Percentiles rank a stretch among this genome's conserved stretches.
phyloP scores from a whole-genome alignment of 1,140 invertebrate genomes.

The Drosophila rhopaloa region DNA sequence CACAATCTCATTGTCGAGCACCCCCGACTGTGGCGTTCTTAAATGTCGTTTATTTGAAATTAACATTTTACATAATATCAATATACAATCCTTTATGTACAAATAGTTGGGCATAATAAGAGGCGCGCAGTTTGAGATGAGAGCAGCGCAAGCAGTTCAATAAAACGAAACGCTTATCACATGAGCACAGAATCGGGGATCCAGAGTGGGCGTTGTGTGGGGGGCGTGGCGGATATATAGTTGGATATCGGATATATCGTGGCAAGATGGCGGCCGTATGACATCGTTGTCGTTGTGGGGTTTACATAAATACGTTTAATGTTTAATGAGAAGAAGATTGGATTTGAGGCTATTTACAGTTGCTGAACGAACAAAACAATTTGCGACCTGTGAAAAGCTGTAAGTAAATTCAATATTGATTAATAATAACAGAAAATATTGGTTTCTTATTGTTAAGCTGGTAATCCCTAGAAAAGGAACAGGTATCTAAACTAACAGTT shows the following conservation, averaged over 20 bases:
- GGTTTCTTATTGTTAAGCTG: too few species aligned
- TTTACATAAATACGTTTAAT: constrained; percentile 77
- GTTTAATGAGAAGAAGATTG: constrained; percentile 77
- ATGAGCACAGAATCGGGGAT: constrained; percentile 63
- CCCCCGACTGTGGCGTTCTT: constrained; percentile 33
- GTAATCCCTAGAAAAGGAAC: too few species aligned
- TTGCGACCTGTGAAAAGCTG: constrained; percentile 25
- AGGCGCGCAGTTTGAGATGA: constrained; percentile 51
- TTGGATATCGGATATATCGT: constrained; percentile 25
- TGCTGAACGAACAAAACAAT: constrained; percentile 62
- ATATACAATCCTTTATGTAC: constrained; percentile 53
- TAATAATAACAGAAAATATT: too few species aligned
- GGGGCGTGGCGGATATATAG: constrained; percentile 8
- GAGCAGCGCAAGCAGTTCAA: constrained; percentile 67
- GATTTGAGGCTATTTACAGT: constrained; percentile 77
- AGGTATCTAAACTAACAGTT: too few species aligned
- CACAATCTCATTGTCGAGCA: constrained; percentile 40
- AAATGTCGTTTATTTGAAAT: constrained; percentile 51
- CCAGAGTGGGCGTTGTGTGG: constrained; percentile 6
- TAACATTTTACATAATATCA: constrained; percentile 53
- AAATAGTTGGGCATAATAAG: constrained; percentile 42
- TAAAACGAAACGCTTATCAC: constrained; percentile 64
- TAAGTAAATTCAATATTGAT: too few species aligned
- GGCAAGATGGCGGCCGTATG: constrained; percentile 43
- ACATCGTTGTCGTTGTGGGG: constrained; percentile 33